A percentile compares a stretch with the other conserved stretches of the same genome.
Evolutionary conservation across 2,113 vertebrate genomes (phyloP).

Genomic region (Lethenteron camtschaticum): DNA sequence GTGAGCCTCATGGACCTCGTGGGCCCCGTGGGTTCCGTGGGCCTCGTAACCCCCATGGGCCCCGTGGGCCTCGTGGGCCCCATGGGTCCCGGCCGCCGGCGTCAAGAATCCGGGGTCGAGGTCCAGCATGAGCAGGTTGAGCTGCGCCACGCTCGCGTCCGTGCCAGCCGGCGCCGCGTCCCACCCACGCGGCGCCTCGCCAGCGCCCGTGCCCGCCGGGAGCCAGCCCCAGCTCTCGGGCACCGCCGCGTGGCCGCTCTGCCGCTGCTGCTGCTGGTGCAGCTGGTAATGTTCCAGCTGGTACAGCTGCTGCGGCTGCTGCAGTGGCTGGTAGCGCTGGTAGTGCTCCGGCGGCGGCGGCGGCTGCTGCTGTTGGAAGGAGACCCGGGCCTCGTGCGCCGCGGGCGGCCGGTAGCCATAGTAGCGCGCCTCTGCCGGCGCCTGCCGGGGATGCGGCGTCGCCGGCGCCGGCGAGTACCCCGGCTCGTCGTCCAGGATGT

Average conservation of each 20-base stretch:
- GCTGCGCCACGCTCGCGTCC: not conserved
- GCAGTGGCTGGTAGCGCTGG: not conserved
- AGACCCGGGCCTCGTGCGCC: not conserved
- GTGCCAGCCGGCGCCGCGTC: not conserved
- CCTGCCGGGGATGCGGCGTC: no score
- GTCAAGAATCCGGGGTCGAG: not conserved
- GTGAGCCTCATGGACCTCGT: no score
- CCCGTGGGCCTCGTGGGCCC: no score
- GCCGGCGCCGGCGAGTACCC: not conserved
- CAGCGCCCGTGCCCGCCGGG: no score
- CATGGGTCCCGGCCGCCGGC: no score
- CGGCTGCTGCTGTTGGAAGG: not conserved
- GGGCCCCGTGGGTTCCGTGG: no score
- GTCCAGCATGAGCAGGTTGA: slow-evolving; percentile 4
- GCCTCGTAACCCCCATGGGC: no score
- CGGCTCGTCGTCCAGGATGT: not conserved
- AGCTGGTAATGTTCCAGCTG: no score
- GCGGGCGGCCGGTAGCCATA: not conserved
- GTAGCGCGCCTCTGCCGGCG: not conserved
- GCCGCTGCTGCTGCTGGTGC: no score
- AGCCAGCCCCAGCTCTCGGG: no score
- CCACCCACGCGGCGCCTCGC: no score
- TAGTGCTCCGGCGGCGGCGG: not conserved
- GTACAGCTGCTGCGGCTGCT: not conserved
- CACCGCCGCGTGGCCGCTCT: no score